Conservation (phyloP, 2,797 vertebrate species). For the Naso thynnoides region DNA sequence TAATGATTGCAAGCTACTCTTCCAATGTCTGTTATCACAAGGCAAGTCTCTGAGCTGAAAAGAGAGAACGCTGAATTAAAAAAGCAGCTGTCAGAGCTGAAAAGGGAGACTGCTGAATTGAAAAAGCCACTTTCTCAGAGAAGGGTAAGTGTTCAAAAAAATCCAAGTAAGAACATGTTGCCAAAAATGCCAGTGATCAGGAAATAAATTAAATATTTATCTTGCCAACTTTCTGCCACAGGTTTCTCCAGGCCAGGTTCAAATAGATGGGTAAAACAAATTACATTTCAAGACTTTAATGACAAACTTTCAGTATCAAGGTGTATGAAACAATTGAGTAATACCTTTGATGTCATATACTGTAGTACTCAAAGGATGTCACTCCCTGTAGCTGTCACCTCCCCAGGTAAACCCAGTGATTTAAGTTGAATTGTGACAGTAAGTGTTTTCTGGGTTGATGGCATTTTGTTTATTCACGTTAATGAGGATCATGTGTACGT, state of each 20-base stretch:
- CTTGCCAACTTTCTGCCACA: conserved; percentile 37
- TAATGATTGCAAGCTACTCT: neutral
- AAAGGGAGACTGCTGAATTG: conserved; percentile 86
- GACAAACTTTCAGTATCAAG: neutral
- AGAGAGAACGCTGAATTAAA: conserved; percentile 87
- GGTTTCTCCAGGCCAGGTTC: conserved; percentile 79
- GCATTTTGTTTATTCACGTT: neutral
- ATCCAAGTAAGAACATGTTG: neutral
- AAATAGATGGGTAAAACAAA: conserved; percentile 73
- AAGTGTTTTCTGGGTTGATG: neutral
- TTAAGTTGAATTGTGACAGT: neutral
- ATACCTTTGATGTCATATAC: conserved; percentile 23
- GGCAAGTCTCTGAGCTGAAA: conserved; percentile 86
- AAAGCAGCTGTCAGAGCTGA: conserved; percentile 84
- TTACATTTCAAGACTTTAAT: neutral
- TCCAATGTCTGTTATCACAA: conserved; percentile 65
- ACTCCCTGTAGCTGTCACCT: conserved; percentile 89
- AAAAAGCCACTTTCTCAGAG: conserved; percentile 88
- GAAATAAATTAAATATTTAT: neutral
- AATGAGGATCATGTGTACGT: conserved; percentile 7
- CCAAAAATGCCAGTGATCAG: neutral
- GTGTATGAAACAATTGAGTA: neutral
- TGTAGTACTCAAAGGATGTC: conserved; percentile 84
- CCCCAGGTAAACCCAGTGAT: conserved; percentile 82
- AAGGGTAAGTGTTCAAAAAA: conserved; percentile 80